Evolutionary conservation across 1,140 invertebrate species (phyloP).

Genomic region (Cotesia chilonis): DNA sequence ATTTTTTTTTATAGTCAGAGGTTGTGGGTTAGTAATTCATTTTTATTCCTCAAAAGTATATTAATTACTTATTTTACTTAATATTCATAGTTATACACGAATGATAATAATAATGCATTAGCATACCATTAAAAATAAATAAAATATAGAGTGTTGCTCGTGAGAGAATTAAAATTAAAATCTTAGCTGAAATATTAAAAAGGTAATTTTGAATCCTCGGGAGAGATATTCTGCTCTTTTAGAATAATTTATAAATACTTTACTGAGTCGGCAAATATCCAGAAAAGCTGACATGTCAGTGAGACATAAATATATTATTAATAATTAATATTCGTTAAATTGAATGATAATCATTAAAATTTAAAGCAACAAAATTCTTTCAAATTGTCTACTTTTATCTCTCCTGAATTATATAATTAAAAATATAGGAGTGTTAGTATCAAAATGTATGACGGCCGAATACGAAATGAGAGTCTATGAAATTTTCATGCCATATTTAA

Average conservation of each 20-base stretch:
- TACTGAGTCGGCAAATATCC: not conserved
- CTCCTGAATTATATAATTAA: not conserved
- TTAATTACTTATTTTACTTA: too few species aligned
- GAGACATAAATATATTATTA: not conserved
- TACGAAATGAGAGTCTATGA: slow-evolving; percentile 15
- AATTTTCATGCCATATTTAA: slow-evolving; percentile 11
- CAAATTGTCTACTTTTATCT: too few species aligned
- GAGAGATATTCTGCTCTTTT: not conserved
- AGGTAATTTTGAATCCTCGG: not conserved
- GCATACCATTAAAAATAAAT: too few species aligned
- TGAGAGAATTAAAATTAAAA: not conserved
- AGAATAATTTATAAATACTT: slow-evolving; percentile 8
- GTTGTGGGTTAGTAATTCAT: too few species aligned
- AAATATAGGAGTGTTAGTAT: slow-evolving; percentile 1
- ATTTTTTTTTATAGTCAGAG: too few species aligned
- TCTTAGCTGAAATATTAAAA: not conserved
- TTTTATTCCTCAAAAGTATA: too few species aligned
- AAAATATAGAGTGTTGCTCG: not conserved
- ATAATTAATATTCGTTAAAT: not conserved
- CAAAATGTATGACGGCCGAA: not conserved
- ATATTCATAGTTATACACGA: too few species aligned
- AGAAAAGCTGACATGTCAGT: slow-evolving; percentile 20
- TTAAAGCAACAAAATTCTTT: not conserved
- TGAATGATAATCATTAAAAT: not conserved
- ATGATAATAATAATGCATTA: too few species aligned